A percentile compares a stretch with the other conserved stretches of the same genome.
Evolutionary conservation across 2,113 vertebrate species (phyloP).

Genomic region (Arvicanthis niloticus): DNA sequence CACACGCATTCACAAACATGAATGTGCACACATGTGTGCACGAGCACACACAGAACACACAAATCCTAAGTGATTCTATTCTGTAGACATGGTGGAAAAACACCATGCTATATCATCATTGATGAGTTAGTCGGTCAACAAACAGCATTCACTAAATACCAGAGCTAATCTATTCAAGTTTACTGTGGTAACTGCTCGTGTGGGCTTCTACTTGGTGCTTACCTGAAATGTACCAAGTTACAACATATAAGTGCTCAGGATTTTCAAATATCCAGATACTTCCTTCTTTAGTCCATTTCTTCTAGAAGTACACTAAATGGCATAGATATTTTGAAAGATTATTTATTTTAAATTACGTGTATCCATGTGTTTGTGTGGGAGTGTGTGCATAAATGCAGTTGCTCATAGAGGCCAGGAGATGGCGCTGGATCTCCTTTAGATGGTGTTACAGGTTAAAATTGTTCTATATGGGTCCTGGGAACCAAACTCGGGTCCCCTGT

Average conservation of each 20-base stretch:
- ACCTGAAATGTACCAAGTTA: neutral
- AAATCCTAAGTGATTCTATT: conserved; percentile 15
- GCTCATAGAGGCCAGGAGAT: neutral
- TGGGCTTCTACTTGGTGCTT: neutral
- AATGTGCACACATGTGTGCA: rapidly evolving
- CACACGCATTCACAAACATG: neutral
- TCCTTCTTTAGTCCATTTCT: neutral
- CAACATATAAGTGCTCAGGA: neutral
- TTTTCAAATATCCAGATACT: neutral
- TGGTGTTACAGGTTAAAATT: neutral
- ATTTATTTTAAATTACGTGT: neutral
- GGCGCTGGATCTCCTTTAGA: neutral
- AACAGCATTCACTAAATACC: neutral
- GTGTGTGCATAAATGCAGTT: neutral
- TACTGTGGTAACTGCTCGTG: neutral
- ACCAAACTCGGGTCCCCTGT: neutral
- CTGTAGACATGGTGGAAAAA: neutral
- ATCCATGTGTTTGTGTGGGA: neutral
- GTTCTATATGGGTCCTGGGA: neutral
- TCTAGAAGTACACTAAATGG: neutral
- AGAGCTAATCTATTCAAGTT: neutral
- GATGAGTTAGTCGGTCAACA: neutral
- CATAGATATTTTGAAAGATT: neutral
- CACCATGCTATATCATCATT: neutral
- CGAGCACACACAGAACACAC: neutral